These are phyloP conservation scores for Scolanthus callimorphus DNA, from an alignment of 92 coral and sea anemone species.

Conservation along the genomic window DNA sequence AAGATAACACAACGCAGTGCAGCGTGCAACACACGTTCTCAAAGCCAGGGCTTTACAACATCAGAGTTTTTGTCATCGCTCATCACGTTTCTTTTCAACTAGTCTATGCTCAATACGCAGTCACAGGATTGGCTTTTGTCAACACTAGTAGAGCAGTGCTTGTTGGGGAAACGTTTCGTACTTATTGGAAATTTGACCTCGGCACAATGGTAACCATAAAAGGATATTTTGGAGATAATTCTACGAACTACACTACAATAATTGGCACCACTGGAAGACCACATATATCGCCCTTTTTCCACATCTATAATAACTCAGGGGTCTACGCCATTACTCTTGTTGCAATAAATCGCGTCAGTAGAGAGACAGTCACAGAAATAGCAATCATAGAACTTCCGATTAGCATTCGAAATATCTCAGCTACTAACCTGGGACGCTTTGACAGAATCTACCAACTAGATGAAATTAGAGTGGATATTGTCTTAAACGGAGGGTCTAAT, in stretches of 20 bases:
- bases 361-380: not conserved
- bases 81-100: constrained; percentile 10
- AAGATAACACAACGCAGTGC: constrained; percentile 26
- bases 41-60: constrained; percentile 39
- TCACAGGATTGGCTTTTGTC: constrained; percentile 17
- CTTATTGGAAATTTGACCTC: constrained; percentile 32
- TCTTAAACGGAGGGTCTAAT: constrained; percentile 26
- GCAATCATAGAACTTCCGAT: constrained; percentile 40
- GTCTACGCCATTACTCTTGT: constrained; percentile 21
- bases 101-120: constrained; percentile 31
- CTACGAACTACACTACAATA: not conserved
- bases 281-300: not conserved
- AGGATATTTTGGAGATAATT: constrained; percentile 36
- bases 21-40: constrained; percentile 36
- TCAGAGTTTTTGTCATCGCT: constrained; percentile 13
- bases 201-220: constrained; percentile 38
- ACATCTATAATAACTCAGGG: constrained; percentile 29
- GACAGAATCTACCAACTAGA: constrained; percentile 54
- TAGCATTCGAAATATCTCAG: constrained; percentile 3
- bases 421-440: constrained; percentile 31
- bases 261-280: not conserved
- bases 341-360: constrained; percentile 29
- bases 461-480: constrained; percentile 18
- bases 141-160: constrained; percentile 1
- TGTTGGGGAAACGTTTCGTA: not conserved